Evolutionary conservation across 2,888 invertebrate species (phyloP).

Genomic region (Perithous albicinctus): DNA sequence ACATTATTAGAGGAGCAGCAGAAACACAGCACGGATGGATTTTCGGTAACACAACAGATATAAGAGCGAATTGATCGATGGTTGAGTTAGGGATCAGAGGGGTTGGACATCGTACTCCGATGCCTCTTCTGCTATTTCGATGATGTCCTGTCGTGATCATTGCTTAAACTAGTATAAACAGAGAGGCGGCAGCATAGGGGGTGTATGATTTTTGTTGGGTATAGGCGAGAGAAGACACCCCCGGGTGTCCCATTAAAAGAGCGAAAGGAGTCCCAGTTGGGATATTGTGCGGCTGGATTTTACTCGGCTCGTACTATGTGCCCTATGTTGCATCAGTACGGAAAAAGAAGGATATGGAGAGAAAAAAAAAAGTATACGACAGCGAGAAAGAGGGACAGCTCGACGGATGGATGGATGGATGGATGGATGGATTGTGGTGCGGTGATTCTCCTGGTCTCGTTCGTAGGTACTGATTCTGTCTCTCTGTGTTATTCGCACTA

Average conservation of each 20-base stretch:
- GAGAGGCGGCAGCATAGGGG: slow-evolving; percentile 29
- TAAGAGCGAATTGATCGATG: slow-evolving; percentile 76
- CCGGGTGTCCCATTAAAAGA: slow-evolving; percentile 81
- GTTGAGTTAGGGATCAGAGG: slow-evolving; percentile 49
- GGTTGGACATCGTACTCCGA: slow-evolving; percentile 20
- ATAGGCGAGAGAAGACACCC: slow-evolving; percentile 73
- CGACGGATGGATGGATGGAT: slow-evolving; percentile 70
- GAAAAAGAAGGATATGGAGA: slow-evolving; percentile 6
- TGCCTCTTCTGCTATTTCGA: slow-evolving; percentile 57
- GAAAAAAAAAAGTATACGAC: slow-evolving; percentile 22
- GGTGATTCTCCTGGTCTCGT: slow-evolving; percentile 48
- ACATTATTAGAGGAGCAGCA: slow-evolving; percentile 23
- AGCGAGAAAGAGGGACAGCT: slow-evolving; percentile 44
- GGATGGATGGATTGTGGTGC: slow-evolving; percentile 75
- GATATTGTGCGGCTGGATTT: slow-evolving; percentile 78
- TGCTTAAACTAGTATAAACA: slow-evolving; percentile 68
- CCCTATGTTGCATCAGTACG: slow-evolving; percentile 18
- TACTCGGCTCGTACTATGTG: slow-evolving; percentile 68
- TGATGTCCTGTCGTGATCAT: slow-evolving; percentile 73
- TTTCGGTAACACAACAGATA: slow-evolving; percentile 49
- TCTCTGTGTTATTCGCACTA: slow-evolving; percentile 33
- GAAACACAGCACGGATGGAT: slow-evolving; percentile 29
- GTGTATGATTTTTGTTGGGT: slow-evolving; percentile 35
- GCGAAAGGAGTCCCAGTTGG: slow-evolving; percentile 83
- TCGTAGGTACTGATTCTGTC: slow-evolving; percentile 38